phyloP scores from a whole-genome alignment of 2,888 invertebrate species.

The Seira sanloemensis region DNA sequence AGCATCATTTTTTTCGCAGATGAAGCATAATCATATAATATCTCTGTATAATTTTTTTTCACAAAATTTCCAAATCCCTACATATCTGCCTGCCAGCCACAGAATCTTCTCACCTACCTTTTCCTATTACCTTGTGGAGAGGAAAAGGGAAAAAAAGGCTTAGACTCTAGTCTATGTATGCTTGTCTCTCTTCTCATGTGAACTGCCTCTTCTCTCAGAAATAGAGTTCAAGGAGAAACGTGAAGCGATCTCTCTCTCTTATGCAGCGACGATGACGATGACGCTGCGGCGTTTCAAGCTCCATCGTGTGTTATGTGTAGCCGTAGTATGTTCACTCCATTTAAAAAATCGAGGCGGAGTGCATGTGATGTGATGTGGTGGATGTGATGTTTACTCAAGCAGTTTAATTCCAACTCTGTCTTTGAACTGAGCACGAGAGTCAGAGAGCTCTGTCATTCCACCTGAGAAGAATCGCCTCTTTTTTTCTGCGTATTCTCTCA shows the following conservation, averaged over 20 bases:
- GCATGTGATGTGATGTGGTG: conserved; percentile 3
- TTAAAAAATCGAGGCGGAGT: background rate
- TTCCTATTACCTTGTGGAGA: background rate
- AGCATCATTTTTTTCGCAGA: no score
- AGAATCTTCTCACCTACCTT: background rate
- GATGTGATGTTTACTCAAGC: conserved; percentile 2
- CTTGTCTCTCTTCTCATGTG: background rate
- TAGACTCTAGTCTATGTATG: background rate
- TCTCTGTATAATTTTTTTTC: no score
- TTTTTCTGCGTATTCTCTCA: no score
- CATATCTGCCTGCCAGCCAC: background rate
- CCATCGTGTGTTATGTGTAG: no score
- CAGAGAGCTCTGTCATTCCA: background rate
- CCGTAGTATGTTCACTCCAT: background rate
- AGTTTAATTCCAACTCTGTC: conserved; percentile 1
- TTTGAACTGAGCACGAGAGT: background rate
- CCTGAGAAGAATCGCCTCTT: no score
- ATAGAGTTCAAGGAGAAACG: conserved; percentile 53
- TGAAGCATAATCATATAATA: no score
- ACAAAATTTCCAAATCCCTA: no score
- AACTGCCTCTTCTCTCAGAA: background rate
- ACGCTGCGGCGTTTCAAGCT: background rate
- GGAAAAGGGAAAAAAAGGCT: background rate
- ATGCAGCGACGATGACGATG: background rate
- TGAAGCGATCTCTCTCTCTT: conserved; percentile 6